Conservation (phyloP, 2,797 vertebrate species). For the Syncerus caffer region DNA sequence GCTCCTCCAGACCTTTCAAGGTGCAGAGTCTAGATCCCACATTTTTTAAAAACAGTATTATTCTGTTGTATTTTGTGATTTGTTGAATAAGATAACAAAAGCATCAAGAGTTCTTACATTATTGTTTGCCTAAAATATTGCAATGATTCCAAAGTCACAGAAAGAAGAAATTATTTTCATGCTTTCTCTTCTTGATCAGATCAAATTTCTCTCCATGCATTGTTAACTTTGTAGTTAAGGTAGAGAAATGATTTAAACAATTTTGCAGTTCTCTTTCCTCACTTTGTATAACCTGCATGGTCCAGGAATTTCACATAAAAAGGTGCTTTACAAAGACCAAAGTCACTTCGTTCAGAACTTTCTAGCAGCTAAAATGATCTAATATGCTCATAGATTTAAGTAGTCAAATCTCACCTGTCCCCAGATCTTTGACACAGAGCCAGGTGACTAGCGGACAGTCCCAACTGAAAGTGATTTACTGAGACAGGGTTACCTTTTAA, state of each 20-base stretch:
- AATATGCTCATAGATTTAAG: neutral
- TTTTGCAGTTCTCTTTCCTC: neutral
- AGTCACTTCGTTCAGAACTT: neutral
- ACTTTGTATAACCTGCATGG: neutral
- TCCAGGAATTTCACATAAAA: neutral
- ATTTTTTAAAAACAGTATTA: neutral
- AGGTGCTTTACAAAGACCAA: neutral
- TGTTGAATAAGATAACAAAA: slow-evolving; percentile 32
- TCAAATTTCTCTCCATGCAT: neutral
- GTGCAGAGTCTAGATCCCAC: neutral
- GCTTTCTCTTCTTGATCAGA: neutral
- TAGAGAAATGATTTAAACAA: neutral
- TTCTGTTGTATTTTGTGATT: neutral
- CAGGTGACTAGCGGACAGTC: neutral
- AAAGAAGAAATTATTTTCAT: neutral
- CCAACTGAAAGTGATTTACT: neutral
- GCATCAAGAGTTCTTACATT: neutral
- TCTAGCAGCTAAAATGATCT: neutral
- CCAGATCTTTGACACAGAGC: neutral
- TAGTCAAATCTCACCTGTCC: neutral
- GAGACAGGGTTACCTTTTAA: neutral
- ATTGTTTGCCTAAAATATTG: slow-evolving; percentile 15
- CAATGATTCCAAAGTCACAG: slow-evolving; percentile 11
- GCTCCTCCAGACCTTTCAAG: neutral
- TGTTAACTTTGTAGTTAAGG: neutral